Evolutionary conservation across 2,797 vertebrate species (phyloP).

Genomic region (Crypturellus tataupa): DNA sequence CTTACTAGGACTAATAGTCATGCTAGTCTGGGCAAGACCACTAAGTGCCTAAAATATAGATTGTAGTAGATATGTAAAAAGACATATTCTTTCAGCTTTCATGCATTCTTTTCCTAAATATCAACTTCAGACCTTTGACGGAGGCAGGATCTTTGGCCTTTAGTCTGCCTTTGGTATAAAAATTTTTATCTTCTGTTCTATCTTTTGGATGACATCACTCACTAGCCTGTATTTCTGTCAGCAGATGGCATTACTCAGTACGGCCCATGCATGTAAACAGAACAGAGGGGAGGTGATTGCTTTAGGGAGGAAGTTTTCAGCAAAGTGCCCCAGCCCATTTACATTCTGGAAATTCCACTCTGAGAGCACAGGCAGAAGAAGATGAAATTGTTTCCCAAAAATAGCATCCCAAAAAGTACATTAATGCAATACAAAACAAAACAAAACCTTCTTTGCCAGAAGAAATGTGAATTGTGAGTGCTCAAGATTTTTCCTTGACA

Average conservation of each 20-base stretch:
- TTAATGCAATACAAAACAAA: neutral
- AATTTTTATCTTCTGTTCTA: neutral
- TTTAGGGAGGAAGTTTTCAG: slow-evolving; percentile 19
- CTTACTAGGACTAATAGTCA: neutral
- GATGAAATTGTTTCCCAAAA: neutral
- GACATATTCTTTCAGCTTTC: neutral
- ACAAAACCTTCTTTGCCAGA: neutral
- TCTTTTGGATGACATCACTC: neutral
- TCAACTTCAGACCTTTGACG: neutral
- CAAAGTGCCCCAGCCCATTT: neutral
- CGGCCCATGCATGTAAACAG: neutral
- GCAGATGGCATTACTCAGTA: slow-evolving; percentile 36
- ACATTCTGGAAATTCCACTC: neutral
- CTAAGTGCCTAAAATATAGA: neutral
- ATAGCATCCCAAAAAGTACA: neutral
- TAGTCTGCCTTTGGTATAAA: neutral
- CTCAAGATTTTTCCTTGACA: neutral
- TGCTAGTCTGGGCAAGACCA: no score
- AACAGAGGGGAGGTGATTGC: neutral
- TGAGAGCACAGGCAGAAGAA: neutral
- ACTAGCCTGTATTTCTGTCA: neutral
- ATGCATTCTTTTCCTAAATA: neutral
- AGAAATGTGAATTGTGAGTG: neutral
- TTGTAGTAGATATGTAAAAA: neutral
- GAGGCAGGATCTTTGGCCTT: neutral